A percentile compares a stretch with the other conserved stretches of the same genome.
These are phyloP conservation scores for Hafferia zeledoni DNA, from an alignment of 2,797 vertebrate species.

Conservation along the genomic window DNA sequence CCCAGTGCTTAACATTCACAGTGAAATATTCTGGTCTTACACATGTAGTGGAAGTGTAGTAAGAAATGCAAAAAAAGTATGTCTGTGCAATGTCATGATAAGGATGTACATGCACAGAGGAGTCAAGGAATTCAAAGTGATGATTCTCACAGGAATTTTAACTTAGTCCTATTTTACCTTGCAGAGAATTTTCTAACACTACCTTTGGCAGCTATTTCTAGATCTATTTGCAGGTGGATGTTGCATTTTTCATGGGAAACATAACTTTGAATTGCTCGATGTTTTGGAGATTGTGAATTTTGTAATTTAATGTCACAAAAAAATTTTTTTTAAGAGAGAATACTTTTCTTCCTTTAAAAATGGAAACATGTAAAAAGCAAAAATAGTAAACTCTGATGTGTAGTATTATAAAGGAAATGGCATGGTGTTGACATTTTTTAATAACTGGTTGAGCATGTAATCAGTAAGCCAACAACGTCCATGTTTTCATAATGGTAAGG, in stretches of 20 bases:
- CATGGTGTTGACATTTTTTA: background rate
- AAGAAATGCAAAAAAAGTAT: constrained; percentile 2
- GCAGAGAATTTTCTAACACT: background rate
- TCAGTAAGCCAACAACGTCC: background rate
- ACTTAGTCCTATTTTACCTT: background rate
- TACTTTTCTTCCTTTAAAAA: background rate
- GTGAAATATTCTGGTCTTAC: constrained; percentile 14
- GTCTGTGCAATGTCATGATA: constrained; percentile 7
- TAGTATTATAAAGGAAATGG: background rate
- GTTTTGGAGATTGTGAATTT: background rate
- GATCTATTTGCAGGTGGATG: background rate
- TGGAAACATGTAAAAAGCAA: background rate
- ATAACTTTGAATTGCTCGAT: background rate
- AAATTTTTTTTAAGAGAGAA: background rate
- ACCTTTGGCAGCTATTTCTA: constrained; percentile 17
- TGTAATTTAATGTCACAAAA: background rate
- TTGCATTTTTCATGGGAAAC: background rate
- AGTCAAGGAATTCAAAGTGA: constrained; percentile 1
- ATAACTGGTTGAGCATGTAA: background rate
- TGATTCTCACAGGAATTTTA: constrained; percentile 30
- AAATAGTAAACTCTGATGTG: background rate
- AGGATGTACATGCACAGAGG: background rate
- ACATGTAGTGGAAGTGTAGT: background rate
- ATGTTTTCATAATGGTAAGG: background rate
- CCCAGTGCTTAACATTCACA: background rate